These are phyloP conservation scores for Echeneis naucrates DNA, from an alignment of 2,797 vertebrate species.

Conservation along the genomic window DNA sequence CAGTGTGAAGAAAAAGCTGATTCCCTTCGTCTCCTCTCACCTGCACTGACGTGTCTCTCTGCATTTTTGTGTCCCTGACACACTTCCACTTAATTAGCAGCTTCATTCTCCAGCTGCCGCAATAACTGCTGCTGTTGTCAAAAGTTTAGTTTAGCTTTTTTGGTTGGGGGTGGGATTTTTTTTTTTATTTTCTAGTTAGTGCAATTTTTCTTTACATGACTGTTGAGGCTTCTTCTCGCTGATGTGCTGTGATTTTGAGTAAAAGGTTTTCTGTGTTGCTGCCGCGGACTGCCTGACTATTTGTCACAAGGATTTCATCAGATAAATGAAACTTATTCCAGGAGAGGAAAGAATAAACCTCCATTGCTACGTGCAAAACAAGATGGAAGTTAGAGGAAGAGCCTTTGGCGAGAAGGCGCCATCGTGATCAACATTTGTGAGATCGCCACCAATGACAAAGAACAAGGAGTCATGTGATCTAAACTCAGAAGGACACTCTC, in stretches of 20 bases:
- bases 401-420: no score
- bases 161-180: no score
- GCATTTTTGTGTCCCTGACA: constrained; percentile 42
- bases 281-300: not conserved
- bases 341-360: no score
- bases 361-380: no score
- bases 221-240: constrained; percentile 3
- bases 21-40: constrained; percentile 8
- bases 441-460: no score
- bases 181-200: constrained; percentile 9
- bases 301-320: not conserved
- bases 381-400: no score
- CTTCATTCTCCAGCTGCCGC: constrained; percentile 30
- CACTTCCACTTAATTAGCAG: constrained; percentile 62
- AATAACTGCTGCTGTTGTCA: constrained; percentile 44
- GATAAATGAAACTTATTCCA: not conserved
- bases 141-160: not conserved
- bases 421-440: no score
- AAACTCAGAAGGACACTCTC: no score
- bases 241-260: constrained; percentile 25
- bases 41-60: constrained; percentile 7
- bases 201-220: not conserved
- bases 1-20: constrained; percentile 3
- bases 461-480: no score
- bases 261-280: not conserved